A percentile compares a stretch with the other conserved stretches of the same genome.
Evolutionary conservation across 2,797 vertebrate genomes (phyloP).

Genomic region (Orientallactaga sibirica): DNA sequence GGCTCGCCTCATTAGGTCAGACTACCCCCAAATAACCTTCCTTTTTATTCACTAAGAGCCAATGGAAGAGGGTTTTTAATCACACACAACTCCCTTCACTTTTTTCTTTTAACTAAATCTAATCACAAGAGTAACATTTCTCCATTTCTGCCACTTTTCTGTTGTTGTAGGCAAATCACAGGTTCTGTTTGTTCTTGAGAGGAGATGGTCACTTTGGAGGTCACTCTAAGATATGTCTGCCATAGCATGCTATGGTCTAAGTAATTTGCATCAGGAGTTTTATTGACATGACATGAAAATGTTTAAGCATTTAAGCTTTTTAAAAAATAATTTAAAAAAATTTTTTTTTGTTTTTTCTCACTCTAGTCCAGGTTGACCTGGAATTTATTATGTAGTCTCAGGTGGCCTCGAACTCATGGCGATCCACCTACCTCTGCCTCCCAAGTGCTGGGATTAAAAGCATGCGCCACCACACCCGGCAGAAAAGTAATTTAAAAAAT

Average conservation of each 20-base stretch:
- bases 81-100: not conserved
- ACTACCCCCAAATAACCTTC: not conserved
- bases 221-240: not conserved
- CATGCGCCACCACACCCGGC: too few species aligned
- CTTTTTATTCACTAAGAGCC: conserved; percentile 42
- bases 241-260: not conserved
- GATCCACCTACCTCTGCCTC: too few species aligned
- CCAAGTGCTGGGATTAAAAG: too few species aligned
- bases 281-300: not conserved
- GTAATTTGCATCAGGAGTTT: conserved; percentile 20
- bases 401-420: too few species aligned
- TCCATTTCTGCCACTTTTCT: conserved; percentile 20
- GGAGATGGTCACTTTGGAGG: not conserved
- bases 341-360: not conserved
- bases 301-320: not conserved
- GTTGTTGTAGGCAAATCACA: conserved; percentile 28
- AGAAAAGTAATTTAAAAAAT: too few species aligned
- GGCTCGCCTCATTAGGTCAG: not conserved
- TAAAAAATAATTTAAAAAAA: not conserved
- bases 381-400: too few species aligned
- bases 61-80: not conserved
- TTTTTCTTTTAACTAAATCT: not conserved
- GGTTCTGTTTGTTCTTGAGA: conserved; percentile 10
- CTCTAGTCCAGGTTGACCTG: too few species aligned
- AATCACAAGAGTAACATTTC: not conserved